phyloP scores from a whole-genome alignment of 2,113 vertebrate genomes.

The Heterotilapia buettikoferi region DNA sequence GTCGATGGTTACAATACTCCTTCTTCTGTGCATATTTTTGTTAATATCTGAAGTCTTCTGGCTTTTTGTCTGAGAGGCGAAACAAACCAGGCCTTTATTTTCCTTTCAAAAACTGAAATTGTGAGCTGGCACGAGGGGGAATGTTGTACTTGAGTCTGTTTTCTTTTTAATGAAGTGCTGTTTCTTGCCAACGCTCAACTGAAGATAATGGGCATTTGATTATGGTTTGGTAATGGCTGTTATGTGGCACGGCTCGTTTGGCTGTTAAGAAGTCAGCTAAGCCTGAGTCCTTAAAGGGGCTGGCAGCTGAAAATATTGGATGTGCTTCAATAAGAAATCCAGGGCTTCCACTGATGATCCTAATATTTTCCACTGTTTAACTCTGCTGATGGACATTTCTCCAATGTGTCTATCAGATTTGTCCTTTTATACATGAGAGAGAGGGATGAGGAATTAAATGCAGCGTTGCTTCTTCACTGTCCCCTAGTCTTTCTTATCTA shows the following conservation, averaged over 20 bases:
- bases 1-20: neutral
- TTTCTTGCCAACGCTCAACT: neutral
- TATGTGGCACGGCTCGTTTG: constrained; percentile 14
- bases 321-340: neutral
- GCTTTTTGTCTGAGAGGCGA: neutral
- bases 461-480: neutral
- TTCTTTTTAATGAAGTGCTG: neutral
- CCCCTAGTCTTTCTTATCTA: neutral
- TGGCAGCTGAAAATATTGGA: constrained; percentile 20
- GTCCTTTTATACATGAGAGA: neutral
- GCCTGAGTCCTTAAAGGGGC: neutral
- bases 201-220: constrained; percentile 32
- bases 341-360: neutral
- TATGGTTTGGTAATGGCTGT: constrained; percentile 12
- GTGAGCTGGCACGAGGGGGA: neutral
- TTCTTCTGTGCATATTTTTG: neutral
- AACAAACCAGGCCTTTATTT: constrained; percentile 6
- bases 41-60: neutral
- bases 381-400: neutral
- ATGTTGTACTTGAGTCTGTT: neutral
- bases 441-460: neutral
- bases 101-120: neutral
- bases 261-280: neutral
- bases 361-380: neutral
- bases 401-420: neutral